These are phyloP conservation scores for Protonibea diacanthus DNA, from an alignment of 2,797 vertebrate genomes.

Conservation along the genomic window DNA sequence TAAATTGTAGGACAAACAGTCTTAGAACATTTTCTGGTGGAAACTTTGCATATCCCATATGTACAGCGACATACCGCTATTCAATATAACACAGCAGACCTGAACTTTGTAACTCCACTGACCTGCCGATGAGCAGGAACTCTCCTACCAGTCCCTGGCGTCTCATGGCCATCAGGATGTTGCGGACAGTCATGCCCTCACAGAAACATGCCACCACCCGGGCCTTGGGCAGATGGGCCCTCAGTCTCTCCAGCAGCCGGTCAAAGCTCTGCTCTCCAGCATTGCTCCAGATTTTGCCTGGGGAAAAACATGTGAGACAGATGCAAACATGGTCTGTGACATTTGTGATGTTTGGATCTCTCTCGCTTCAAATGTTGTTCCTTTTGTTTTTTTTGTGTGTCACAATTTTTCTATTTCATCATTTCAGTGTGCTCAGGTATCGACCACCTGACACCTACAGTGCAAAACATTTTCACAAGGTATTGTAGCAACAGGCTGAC, in stretches of 20 bases:
- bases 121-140: conserved; percentile 97
- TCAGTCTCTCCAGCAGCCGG: conserved; percentile 92
- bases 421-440: neutral
- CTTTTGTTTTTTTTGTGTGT: neutral
- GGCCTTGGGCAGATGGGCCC: conserved; percentile 94
- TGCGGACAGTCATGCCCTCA: conserved; percentile 97
- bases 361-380: neutral
- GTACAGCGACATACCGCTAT: neutral
- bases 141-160: conserved; percentile 93
- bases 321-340: conserved; percentile 29
- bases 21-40: no score
- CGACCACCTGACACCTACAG: neutral
- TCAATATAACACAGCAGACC: neutral
- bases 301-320: conserved; percentile 34
- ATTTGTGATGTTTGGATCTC: neutral
- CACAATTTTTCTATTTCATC: neutral
- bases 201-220: conserved; percentile 99
- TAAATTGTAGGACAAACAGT: neutral
- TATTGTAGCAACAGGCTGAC: neutral
- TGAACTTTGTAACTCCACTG: conserved; percentile 70
- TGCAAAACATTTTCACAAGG: conserved; percentile 10
- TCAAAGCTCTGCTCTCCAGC: conserved; percentile 97
- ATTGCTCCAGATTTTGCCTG: conserved; percentile 98
- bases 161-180: conserved; percentile 97
- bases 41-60: neutral